A percentile compares a stretch with the other conserved stretches of the same genome.
phyloP scores from a whole-genome alignment of 2,888 invertebrate genomes.

The Netelia virgata region DNA sequence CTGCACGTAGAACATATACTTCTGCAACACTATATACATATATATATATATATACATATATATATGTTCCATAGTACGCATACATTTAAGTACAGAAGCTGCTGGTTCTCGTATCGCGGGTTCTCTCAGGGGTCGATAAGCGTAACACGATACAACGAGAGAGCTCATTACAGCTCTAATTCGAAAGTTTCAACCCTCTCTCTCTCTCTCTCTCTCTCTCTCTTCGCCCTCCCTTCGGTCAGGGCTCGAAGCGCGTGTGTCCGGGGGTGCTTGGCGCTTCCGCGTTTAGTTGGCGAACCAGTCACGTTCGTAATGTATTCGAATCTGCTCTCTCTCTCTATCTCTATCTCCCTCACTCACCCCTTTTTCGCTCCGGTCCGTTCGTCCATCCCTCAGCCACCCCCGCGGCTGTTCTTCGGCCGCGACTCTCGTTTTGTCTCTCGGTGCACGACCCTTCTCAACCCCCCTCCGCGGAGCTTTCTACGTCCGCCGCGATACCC shows the following conservation, averaged over 20 bases:
- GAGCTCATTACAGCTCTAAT: slow-evolving; percentile 79
- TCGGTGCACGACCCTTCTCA: background rate
- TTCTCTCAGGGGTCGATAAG: slow-evolving; percentile 62
- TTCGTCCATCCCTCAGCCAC: slow-evolving; percentile 34
- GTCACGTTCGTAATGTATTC: slow-evolving; percentile 16
- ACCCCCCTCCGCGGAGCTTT: slow-evolving; percentile 3
- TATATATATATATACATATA: slow-evolving; percentile 17
- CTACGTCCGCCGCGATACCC: slow-evolving; percentile 36
- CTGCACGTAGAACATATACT: slow-evolving; percentile 43
- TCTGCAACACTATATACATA: slow-evolving; percentile 25
- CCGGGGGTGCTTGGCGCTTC: slow-evolving; percentile 38
- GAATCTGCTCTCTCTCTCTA: slow-evolving; percentile 1
- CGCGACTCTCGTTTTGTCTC: slow-evolving; percentile 48
- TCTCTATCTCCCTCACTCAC: slow-evolving; percentile 22
- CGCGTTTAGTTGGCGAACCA: slow-evolving; percentile 64
- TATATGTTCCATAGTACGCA: background rate
- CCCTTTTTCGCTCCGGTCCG: slow-evolving; percentile 53
- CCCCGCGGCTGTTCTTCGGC: slow-evolving; percentile 19
- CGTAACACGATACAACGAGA: slow-evolving; percentile 68
- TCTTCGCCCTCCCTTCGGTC: background rate
- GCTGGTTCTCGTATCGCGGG: slow-evolving; percentile 47
- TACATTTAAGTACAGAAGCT: slow-evolving; percentile 46
- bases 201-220: slow-evolving; percentile 57
- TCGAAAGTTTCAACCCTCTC: slow-evolving; percentile 72
- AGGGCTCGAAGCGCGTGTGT: slow-evolving; percentile 26